Base-by-base conservation (phyloP, 2,797 vertebrate species). In the Emys orbicularis region DNA sequence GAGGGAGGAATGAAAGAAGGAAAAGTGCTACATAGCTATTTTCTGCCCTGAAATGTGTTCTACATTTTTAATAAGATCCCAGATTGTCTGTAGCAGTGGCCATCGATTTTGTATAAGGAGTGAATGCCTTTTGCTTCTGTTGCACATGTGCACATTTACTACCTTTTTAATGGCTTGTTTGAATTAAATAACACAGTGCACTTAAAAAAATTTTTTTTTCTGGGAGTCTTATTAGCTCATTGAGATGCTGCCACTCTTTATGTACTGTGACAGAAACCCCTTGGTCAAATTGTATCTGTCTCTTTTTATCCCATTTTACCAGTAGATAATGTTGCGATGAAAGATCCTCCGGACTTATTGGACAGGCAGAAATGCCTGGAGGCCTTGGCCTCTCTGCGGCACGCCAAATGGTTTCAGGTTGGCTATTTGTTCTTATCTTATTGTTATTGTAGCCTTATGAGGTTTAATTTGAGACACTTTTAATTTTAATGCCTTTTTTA, bases 331-430 rank as follows among this genome's bases (percentile, higher is more conserved):
- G 99, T 98, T 99, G 99, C 98, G 98, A 98, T 99, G 98, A 99
- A 98, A 99, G 99, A 99, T 98, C 98, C 98, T 98, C 98, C 98
- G 98, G 99, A 99, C 99, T 99, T 99, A 99, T 98, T 99, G 99
- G 99, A 99, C 99, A 99, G 99, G 99, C 99, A 99, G 99, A 99
- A 99, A 99, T 99, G 99, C 99, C 99, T 99, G 98, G 99, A 99
- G 97, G 99, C 99, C 98, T 99, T 99, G 99, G 99, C 99, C 98
- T 99, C 99, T 98, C 99, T 99, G 98, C 99, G 99, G 99, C 99
- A 99, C 99, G 99, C 99, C 99, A 99, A 99, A 99, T 99, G 99
- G 99, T 99, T 99, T 99, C 99, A 99, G 99, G 99, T 99, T 99
- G 99, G 99, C 99, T 98, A 98, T 99, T 99, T 99, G 98, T 99